Conservation (phyloP, 1,140 invertebrate genomes). For the Cephus cinctus region DNA sequence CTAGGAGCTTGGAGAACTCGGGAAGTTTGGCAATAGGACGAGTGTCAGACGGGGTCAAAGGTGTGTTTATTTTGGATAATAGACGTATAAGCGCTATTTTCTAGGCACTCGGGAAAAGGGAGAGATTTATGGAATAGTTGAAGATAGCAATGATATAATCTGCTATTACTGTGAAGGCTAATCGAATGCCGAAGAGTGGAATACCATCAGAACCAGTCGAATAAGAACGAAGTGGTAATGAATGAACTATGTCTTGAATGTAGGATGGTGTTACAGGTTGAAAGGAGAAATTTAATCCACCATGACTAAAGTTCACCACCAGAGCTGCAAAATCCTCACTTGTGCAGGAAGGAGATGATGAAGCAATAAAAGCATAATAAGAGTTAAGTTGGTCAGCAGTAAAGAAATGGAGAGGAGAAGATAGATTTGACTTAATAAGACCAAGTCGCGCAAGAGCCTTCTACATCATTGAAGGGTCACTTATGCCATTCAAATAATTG, state of each 20-base stretch:
- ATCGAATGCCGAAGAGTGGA: background rate
- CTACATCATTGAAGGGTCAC: background rate
- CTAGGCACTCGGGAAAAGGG: background rate
- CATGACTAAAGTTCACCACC: background rate
- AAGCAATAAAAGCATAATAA: background rate
- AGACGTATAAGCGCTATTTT: background rate
- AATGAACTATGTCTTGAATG: background rate
- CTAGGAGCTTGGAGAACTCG: too few species aligned
- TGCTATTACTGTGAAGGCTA: background rate
- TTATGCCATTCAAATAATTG: background rate
- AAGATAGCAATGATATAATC: background rate
- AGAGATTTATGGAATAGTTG: background rate
- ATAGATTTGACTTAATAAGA: background rate
- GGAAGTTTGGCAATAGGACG: too few species aligned
- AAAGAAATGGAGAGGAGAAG: constrained; percentile 5
- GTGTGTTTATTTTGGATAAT: too few species aligned
- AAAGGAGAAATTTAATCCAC: background rate
- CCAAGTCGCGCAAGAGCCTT: background rate
- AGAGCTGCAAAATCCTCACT: background rate
- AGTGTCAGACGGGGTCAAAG: too few species aligned
- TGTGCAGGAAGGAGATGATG: background rate
- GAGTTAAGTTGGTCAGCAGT: background rate
- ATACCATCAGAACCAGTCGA: background rate
- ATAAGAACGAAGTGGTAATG: background rate
- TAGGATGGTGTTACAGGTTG: background rate